Evolutionary conservation across 2,797 vertebrate species (phyloP).

Genomic region (Tapirus indicus): DNA sequence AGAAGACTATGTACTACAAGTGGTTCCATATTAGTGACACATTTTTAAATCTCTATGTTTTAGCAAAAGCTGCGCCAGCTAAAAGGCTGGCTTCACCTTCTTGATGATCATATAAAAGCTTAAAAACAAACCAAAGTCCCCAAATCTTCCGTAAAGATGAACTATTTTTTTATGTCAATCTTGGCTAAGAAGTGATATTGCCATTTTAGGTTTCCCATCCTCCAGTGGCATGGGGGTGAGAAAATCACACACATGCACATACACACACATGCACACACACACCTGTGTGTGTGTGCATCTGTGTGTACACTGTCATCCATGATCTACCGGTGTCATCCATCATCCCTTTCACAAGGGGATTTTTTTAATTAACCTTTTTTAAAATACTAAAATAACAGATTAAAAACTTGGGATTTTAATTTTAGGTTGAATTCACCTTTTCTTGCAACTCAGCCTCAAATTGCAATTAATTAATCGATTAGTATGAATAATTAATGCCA

Average conservation of each 20-base stretch:
- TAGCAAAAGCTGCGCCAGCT: not conserved
- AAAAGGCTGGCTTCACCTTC: not conserved
- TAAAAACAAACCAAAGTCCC: not conserved
- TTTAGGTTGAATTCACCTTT: slow-evolving; percentile 21
- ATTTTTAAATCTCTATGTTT: slow-evolving; percentile 1
- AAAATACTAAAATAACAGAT: not conserved
- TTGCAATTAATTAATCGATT: not conserved
- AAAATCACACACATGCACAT: not conserved
- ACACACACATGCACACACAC: not conserved
- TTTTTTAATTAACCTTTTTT: not conserved
- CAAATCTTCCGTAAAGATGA: not conserved
- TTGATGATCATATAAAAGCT: slow-evolving; percentile 28
- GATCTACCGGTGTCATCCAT: not conserved
- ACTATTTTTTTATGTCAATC: not conserved
- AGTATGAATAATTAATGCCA: not conserved
- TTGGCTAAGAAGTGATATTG: not conserved
- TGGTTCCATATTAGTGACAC: not conserved
- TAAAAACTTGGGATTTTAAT: not conserved
- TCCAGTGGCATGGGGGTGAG: not conserved
- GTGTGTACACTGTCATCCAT: not conserved
- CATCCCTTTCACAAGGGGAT: not conserved
- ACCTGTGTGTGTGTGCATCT: not conserved
- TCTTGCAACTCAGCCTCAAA: not conserved
- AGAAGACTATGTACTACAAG: not conserved
- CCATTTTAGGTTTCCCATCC: slow-evolving; percentile 1